A percentile compares a stretch with the other conserved stretches of the same genome.
These are phyloP conservation scores for Olivierus martensii DNA, from an alignment of 1,140 invertebrate species.

Conservation along the genomic window DNA sequence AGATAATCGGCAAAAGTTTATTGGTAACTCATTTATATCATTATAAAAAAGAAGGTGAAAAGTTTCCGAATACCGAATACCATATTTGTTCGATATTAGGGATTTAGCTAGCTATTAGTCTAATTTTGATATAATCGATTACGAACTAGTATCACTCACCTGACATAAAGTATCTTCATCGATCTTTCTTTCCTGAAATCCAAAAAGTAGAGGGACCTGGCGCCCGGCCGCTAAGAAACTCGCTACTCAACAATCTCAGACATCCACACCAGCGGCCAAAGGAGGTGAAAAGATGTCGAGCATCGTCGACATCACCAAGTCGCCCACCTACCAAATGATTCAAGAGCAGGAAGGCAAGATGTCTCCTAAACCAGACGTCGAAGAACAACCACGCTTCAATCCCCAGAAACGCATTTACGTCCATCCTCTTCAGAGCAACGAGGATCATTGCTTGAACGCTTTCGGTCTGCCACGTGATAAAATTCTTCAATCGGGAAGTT, in stretches of 20 bases:
- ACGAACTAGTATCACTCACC: not conserved
- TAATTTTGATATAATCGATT: too few species aligned
- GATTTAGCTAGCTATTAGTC: too few species aligned
- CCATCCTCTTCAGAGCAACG: not conserved
- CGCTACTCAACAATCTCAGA: not conserved
- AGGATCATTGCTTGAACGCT: constrained; percentile 2
- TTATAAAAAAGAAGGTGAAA: too few species aligned
- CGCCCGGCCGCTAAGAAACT: not conserved
- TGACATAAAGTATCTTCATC: constrained; percentile 5
- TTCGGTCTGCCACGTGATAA: constrained; percentile 7
- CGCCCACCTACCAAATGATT: constrained; percentile 19
- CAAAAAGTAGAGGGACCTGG: not conserved
- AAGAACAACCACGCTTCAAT: not conserved
- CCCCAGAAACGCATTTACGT: not conserved
- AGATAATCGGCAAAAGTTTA: too few species aligned
- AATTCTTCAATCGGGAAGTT: constrained; percentile 15
- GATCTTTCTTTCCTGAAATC: constrained; percentile 6
- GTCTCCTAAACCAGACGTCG: not conserved
- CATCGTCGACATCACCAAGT: constrained; percentile 18
- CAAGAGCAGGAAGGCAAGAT: constrained; percentile 11
- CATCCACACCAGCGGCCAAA: not conserved
- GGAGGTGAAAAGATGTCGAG: constrained; percentile 7
- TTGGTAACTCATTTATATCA: too few species aligned
- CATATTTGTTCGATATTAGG: too few species aligned
- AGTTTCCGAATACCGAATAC: too few species aligned